Evolutionary conservation across 2,113 vertebrate genomes (phyloP).

Genomic region (Odontesthes bonariensis): DNA sequence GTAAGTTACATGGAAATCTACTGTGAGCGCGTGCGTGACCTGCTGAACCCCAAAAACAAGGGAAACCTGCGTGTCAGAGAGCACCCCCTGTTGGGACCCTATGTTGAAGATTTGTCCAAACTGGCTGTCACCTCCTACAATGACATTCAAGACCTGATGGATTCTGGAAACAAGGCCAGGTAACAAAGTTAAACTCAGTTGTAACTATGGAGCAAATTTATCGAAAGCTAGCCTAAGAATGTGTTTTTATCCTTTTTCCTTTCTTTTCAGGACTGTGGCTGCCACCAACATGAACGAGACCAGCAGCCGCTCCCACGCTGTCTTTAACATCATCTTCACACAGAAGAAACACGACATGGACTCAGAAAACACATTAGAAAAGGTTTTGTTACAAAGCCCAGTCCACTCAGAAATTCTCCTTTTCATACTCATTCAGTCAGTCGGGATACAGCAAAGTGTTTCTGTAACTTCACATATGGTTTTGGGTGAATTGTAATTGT

Average conservation of each 20-base stretch:
- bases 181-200: constrained; percentile 49
- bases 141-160: constrained; percentile 98
- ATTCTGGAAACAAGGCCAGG: constrained; percentile 99
- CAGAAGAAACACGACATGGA: constrained; percentile 92
- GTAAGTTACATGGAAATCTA: constrained; percentile 99
- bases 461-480: no score
- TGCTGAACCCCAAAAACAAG: constrained; percentile 98
- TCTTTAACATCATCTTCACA: constrained; percentile 99
- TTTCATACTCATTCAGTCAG: no score
- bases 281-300: constrained; percentile 99
- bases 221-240: not conserved
- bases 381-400: constrained; percentile 74
- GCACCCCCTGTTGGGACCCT: constrained; percentile 95
- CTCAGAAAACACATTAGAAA: constrained; percentile 91
- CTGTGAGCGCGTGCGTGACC: constrained; percentile 95
- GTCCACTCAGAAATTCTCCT: not conserved
- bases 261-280: constrained; percentile 89
- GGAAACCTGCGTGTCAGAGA: constrained; percentile 96
- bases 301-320: constrained; percentile 96
- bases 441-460: no score
- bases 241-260: not conserved
- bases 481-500: no score
- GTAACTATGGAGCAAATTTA: not conserved
- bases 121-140: constrained; percentile 96
- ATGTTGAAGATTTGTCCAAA: constrained; percentile 97